phyloP scores from a whole-genome alignment of 2,113 vertebrate species.

The Grammomys dolichurus region DNA sequence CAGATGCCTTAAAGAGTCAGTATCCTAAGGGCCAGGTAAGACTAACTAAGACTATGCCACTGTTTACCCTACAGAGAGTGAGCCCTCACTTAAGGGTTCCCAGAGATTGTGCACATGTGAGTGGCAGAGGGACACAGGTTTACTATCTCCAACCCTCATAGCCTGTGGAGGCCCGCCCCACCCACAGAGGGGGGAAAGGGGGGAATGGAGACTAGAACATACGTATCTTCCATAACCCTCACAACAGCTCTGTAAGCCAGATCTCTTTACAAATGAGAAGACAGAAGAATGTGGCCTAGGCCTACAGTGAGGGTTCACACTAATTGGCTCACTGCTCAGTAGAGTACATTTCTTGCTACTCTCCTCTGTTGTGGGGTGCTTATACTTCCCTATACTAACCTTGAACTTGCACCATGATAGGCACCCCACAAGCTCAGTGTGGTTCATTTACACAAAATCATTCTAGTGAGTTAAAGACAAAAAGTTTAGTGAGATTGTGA shows the following conservation, averaged over 20 bases:
- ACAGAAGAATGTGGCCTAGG: not conserved
- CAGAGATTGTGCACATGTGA: not conserved
- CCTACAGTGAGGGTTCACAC: not conserved
- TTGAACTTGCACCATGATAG: not conserved
- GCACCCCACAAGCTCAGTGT: not conserved
- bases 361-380: not conserved
- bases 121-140: not conserved
- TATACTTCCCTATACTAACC: not conserved
- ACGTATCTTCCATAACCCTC: not conserved
- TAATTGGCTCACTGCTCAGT: not conserved
- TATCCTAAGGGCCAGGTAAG: not conserved
- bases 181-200: not conserved
- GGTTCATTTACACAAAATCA: not conserved
- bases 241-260: not conserved
- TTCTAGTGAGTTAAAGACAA: not conserved
- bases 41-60: not conserved
- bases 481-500: not conserved
- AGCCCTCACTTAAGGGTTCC: constrained; percentile 20
- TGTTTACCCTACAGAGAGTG: not conserved
- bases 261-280: not conserved
- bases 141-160: not conserved
- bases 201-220: not conserved
- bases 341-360: not conserved
- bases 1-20: not conserved
- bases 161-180: not conserved